Base-by-base conservation (phyloP, 23 tunicate species). In the Trididemnum miniatum region DNA sequence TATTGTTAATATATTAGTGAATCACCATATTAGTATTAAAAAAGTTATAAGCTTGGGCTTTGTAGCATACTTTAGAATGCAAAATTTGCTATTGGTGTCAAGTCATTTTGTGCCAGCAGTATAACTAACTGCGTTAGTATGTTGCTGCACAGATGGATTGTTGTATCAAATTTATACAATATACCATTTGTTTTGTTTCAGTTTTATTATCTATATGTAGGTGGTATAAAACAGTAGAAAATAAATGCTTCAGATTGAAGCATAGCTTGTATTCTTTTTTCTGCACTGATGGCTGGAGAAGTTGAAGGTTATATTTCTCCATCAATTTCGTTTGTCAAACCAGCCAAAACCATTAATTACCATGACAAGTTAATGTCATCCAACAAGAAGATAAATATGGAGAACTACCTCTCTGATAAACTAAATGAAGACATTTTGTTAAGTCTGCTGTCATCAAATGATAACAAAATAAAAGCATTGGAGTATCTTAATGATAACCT, bases 401-500 rank as follows among this genome's bases (percentile, higher is more conserved):
- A 85, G n/a, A 89, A 82, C 28, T 85, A 80, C 71, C 49, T 91
- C 34, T 87, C 82, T 9, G 74, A 50, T 62, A 69, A 81, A 32
- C 20, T 91, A 27, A 89, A 82, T 69, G 97, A 91, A 71, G 80
- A 77, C 7, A 31, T 65, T 35, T 27, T 91, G 15, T 25, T 91
- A 33, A 37, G 77, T 24, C 40, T 77, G 34, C 73, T 91, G 5
- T 59, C 28, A 7, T 71, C 82, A 35, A 85, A 85, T 28, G 86
- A 30, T 3, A 69, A 82, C 4, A 78, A 81, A 65, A 39, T 35
- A 7, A 69, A 77, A 33, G 97, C 80, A 1, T 51, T 91, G 74
- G 52, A 76, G 0, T 91, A 76, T 52, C 78, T 91, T 7, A 86
- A 86, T 23, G 38, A 86, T 34, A 87, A 91, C 22, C 60, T 91